Conservation (phyloP, 2,888 invertebrate genomes). For the Zonitis immaculata region DNA sequence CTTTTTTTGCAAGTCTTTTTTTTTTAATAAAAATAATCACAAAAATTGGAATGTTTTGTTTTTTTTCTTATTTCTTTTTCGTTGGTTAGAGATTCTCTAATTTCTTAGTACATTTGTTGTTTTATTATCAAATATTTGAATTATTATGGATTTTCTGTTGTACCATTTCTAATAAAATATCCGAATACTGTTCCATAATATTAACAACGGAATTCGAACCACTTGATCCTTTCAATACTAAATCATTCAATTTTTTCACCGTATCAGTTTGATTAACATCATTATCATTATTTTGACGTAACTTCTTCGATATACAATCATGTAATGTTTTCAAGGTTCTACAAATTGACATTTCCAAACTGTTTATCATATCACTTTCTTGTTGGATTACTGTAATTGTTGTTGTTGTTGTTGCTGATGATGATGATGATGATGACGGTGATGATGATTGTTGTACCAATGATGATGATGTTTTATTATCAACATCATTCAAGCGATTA, state of each 20-base stretch:
- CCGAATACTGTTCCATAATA: constrained; percentile 61
- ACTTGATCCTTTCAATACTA: constrained; percentile 44
- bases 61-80: constrained; percentile 2
- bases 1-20: background rate
- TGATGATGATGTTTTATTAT: constrained; percentile 1
- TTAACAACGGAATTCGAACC: constrained; percentile 53
- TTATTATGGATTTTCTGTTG: constrained; percentile 55
- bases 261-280: constrained; percentile 51
- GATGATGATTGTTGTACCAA: background rate
- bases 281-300: constrained; percentile 41
- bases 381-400: constrained; percentile 8
- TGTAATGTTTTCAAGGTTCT: constrained; percentile 57
- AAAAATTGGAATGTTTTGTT: constrained; percentile 15
- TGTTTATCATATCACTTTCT: constrained; percentile 51
- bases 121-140: constrained; percentile 36
- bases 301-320: constrained; percentile 47
- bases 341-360: constrained; percentile 55
- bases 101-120: constrained; percentile 5
- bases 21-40: background rate
- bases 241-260: constrained; percentile 51
- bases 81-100: background rate
- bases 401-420: background rate
- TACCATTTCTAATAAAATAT: constrained; percentile 57
- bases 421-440: constrained; percentile 14
- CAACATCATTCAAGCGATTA: constrained; percentile 51